Evolutionary conservation across 2,888 invertebrate genomes (phyloP).

Genomic region (Campopleginae sp.): DNA sequence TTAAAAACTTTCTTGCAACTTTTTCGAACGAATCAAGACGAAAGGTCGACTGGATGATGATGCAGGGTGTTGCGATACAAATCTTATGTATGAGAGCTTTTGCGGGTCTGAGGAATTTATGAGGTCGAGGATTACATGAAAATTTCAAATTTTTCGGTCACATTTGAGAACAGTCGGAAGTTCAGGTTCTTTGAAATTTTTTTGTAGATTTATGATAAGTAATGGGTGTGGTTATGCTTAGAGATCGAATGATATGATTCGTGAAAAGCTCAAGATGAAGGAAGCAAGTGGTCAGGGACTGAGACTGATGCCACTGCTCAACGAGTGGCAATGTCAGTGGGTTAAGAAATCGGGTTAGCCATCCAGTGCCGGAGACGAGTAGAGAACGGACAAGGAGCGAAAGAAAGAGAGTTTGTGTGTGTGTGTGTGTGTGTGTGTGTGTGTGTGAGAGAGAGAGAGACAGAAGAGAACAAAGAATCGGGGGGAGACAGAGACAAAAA

Average conservation of each 20-base stretch:
- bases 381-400: conserved; percentile 27
- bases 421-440: too few species aligned
- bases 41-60: too few species aligned
- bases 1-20: too few species aligned
- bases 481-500: conserved; percentile 13
- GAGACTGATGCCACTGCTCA: conserved; percentile 20
- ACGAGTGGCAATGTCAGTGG: conserved; percentile 65
- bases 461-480: background rate
- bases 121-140: background rate
- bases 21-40: too few species aligned
- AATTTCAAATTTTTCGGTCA: background rate
- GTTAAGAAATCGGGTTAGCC: conserved; percentile 72
- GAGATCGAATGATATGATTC: background rate
- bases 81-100: background rate
- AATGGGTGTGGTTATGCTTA: background rate
- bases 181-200: background rate
- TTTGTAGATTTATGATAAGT: background rate
- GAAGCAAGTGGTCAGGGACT: background rate
- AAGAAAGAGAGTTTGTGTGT: conserved; percentile 13
- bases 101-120: background rate
- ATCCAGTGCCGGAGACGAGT: conserved; percentile 53
- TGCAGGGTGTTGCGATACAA: too few species aligned
- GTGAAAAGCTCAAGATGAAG: background rate
- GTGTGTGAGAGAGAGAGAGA: conserved; percentile 26
- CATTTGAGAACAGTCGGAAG: background rate